Conservation (phyloP, 2,888 invertebrate species). For the Ophion obscuratus region DNA sequence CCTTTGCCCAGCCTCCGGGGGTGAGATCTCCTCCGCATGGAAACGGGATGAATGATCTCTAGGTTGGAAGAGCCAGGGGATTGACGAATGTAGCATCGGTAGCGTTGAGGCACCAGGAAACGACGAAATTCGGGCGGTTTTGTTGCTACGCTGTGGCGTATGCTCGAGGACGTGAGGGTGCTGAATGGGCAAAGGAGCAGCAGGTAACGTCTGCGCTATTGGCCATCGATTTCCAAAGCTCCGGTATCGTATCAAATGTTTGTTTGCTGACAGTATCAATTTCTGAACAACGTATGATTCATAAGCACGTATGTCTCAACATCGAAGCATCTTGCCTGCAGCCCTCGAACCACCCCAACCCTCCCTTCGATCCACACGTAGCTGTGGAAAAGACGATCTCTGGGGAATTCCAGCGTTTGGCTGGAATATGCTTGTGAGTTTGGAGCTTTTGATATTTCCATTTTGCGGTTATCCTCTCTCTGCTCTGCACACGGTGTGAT, state of each 20-base stretch:
- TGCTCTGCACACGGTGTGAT: not conserved
- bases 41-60: slow-evolving; percentile 50
- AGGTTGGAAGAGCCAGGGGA: slow-evolving; percentile 6
- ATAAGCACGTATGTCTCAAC: slow-evolving; percentile 74
- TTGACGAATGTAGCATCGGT: slow-evolving; percentile 14
- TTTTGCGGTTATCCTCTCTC: not conserved
- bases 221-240: slow-evolving; percentile 65
- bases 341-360: not conserved
- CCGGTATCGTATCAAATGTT: slow-evolving; percentile 72
- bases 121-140: slow-evolving; percentile 71
- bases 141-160: slow-evolving; percentile 71
- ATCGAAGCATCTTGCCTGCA: not conserved
- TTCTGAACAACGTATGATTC: slow-evolving; percentile 77
- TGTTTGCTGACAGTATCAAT: slow-evolving; percentile 81
- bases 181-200: slow-evolving; percentile 52
- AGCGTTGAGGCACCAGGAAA: slow-evolving; percentile 41
- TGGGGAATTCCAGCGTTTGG: not conserved
- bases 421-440: too few relatives aligned
- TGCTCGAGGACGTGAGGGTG: slow-evolving; percentile 68
- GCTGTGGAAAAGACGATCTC: not conserved
- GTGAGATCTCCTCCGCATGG: not conserved
- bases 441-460: not conserved
- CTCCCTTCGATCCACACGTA: not conserved
- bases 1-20: not conserved
- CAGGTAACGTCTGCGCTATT: slow-evolving; percentile 61